A percentile compares a stretch with the other conserved stretches of the same genome.
phyloP scores from a whole-genome alignment of 2,888 invertebrate species.

The Plagiodera versicolora region DNA sequence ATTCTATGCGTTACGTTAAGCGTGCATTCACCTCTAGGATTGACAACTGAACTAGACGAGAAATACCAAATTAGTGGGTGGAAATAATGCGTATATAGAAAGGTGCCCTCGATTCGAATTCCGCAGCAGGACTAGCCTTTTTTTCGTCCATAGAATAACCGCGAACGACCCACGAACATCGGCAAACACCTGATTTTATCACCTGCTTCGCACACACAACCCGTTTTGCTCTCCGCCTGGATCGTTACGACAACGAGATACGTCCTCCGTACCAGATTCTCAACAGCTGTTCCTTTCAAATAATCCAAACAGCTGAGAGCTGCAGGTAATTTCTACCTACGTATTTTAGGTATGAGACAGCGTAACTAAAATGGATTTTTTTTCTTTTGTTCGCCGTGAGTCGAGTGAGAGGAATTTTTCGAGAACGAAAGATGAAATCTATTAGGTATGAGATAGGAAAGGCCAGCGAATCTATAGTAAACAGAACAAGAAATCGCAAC shows the following conservation, averaged over 20 bases:
- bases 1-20: no score
- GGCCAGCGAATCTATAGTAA: no score
- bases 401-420: neutral
- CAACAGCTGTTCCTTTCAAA: neutral
- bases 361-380: no score
- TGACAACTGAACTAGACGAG: no score
- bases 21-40: no score
- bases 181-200: neutral
- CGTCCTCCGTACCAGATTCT: neutral
- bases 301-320: slow-evolving; percentile 1
- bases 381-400: no score
- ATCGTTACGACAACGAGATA: neutral
- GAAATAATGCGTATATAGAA: no score
- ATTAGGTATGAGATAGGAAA: neutral
- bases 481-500: no score
- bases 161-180: neutral
- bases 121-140: no score
- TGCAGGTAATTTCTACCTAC: neutral
- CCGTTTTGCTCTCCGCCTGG: neutral
- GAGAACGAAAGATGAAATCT: neutral
- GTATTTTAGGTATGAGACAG: neutral
- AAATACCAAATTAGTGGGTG: no score
- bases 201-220: neutral
- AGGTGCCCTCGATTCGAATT: neutral
- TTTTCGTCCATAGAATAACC: neutral